A percentile compares a stretch with the other conserved stretches of the same genome.
These are phyloP conservation scores for Hanleya hanleyi DNA, from an alignment of 2,888 invertebrate genomes.

Conservation along the genomic window DNA sequence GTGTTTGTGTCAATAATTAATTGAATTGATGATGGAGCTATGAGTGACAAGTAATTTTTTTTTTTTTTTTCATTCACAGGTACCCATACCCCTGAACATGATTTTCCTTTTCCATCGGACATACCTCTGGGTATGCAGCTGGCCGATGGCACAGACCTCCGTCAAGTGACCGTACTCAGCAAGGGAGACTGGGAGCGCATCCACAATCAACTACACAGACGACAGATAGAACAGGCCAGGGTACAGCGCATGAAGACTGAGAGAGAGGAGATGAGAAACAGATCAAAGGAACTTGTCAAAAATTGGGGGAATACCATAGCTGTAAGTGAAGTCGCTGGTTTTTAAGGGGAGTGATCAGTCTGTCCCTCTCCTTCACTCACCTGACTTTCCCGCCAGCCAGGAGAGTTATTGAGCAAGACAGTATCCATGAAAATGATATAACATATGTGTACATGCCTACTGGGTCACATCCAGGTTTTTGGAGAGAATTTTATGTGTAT, in stretches of 20 bases:
- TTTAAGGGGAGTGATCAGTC: too few relatives aligned
- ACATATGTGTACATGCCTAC: too few relatives aligned
- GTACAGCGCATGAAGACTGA: constrained; percentile 57
- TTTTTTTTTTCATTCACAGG: too few relatives aligned
- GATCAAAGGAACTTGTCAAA: constrained; percentile 69
- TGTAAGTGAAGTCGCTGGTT: constrained; percentile 53
- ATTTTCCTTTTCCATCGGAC: background rate
- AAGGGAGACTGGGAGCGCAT: constrained; percentile 71
- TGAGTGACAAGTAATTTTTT: too few relatives aligned
- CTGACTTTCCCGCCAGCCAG: background rate
- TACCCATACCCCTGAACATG: too few relatives aligned
- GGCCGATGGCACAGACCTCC: constrained; percentile 58
- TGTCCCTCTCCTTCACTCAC: too few relatives aligned
- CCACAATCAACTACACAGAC: constrained; percentile 66
- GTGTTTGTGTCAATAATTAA: too few relatives aligned
- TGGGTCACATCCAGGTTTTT: too few relatives aligned
- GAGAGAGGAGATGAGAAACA: constrained; percentile 62
- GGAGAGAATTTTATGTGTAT: too few relatives aligned
- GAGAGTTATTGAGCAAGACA: too few relatives aligned
- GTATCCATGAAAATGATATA: too few relatives aligned
- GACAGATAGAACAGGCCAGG: constrained; percentile 67
- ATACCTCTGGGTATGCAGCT: constrained; percentile 27
- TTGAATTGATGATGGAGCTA: too few relatives aligned
- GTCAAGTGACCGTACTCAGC: constrained; percentile 67
- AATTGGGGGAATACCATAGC: constrained; percentile 73